Evolutionary conservation across 2,888 invertebrate genomes (phyloP).

Genomic region (Drosophila suboccidentalis): DNA sequence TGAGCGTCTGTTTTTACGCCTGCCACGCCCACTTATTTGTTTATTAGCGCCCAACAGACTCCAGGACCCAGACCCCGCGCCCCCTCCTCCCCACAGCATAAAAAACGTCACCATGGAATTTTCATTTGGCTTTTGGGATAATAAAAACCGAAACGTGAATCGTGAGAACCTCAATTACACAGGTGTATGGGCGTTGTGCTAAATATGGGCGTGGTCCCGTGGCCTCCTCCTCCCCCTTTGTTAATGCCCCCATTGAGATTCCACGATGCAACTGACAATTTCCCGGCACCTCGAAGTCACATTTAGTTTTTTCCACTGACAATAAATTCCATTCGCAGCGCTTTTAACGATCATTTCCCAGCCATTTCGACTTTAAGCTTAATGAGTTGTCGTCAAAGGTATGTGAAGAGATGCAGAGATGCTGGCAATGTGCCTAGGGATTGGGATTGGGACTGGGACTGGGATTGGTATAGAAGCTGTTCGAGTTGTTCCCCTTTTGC

Average conservation of each 20-base stretch:
- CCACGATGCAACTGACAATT: conserved; percentile 57
- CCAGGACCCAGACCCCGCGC: neutral
- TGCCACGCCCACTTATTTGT: conserved; percentile 79
- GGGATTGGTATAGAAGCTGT: neutral
- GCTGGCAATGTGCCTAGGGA: conserved; percentile 7
- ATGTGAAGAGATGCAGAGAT: conserved; percentile 19
- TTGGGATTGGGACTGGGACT: neutral
- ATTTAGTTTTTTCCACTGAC: conserved; percentile 24
- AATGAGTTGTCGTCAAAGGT: conserved; percentile 52
- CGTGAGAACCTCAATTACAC: conserved; percentile 57
- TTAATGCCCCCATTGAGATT: conserved; percentile 56
- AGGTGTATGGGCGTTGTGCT: conserved; percentile 25
- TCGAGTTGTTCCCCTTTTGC: neutral
- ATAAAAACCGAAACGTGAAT: conserved; percentile 63
- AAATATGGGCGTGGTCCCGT: conserved; percentile 25
- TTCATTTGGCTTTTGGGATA: conserved; percentile 79
- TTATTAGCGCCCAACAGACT: conserved; percentile 66
- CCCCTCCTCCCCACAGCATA: conserved; percentile 21
- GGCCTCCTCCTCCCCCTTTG: conserved; percentile 5
- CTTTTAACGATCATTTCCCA: conserved; percentile 40
- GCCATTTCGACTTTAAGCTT: conserved; percentile 37
- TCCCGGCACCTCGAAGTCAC: conserved; percentile 32
- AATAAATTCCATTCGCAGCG: conserved; percentile 49
- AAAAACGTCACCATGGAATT: conserved; percentile 76
- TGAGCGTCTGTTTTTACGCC: conserved; percentile 71